Evolutionary conservation across 2,888 invertebrate species (phyloP), one percentile per base, ranked within the genome.

Genomic region (Drosophila ezoana): DNA sequence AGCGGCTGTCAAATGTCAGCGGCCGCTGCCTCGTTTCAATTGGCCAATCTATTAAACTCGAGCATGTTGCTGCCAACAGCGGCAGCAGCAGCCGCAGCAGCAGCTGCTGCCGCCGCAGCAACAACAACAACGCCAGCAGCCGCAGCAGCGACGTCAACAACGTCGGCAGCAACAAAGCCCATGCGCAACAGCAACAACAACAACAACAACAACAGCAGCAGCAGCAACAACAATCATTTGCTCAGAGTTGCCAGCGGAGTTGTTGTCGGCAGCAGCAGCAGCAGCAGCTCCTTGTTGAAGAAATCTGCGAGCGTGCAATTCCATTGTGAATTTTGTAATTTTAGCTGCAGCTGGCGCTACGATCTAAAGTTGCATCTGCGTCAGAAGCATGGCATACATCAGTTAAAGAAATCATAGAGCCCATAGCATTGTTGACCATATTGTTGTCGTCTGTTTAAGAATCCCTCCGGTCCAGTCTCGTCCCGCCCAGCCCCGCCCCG

Each of bases 311-410:
- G 89, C 61, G 79, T 81, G 20, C 89, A 91, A 72, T 92, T 92
- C 68, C 90, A 90, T 66, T 92, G 92, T 73, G 90, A 90, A 63
- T 92, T 91, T 72, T 92, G 92, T 82, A 86, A 89, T 64, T 92
- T 92, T 74, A 86, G 86, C 63, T 92, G 92, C 78, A 91, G 92
- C 54, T 92, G 92, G 92, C 92, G 92, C 62, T 92, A 92, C 69
- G 92, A 92, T 82, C 81, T 92, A 53, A 92, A 92, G 77, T 75
- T 92, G 74, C 92, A 92, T 78, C 77, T 92, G 78, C 87, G 92
- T 48, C 92, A 92, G 72, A 92, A 92, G 61, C 92, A 92, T 72
- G 92, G 92, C 64, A 92, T 92, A 70, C 86, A 86, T 72, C 92
- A 92, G 78, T 90, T 92, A 71, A 92, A 92, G 80, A 92, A 92